Evolutionary conservation across 2,113 vertebrate species (phyloP).

Genomic region (Dinomys branickii): DNA sequence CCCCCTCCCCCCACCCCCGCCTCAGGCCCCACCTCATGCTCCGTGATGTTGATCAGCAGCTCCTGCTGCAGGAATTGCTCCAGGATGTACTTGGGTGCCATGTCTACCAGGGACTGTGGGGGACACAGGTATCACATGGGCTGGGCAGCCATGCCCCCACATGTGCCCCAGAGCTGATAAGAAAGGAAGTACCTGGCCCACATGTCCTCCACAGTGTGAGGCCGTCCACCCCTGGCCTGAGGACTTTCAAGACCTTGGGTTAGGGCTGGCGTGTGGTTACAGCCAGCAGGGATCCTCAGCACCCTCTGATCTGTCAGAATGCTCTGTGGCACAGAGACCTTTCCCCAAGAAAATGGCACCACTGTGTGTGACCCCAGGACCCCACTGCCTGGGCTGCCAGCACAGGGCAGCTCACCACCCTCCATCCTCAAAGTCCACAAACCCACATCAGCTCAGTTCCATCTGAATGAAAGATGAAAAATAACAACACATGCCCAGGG

Average conservation of each 20-base stretch:
- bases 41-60: conserved; percentile 98
- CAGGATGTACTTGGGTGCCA: conserved; percentile 98
- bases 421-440: too few species aligned
- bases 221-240: not conserved
- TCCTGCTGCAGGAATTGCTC: conserved; percentile 99
- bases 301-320: accelerated
- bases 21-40: conserved; percentile 92
- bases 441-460: not conserved
- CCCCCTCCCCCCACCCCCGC: not conserved
- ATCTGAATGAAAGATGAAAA: not conserved
- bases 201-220: not conserved
- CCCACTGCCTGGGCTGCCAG: not conserved
- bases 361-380: accelerated
- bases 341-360: not conserved
- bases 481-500: not conserved
- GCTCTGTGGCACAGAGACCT: accelerated
- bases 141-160: not conserved
- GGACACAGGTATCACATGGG: accelerated
- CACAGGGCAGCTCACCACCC: not conserved
- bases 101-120: conserved; percentile 94
- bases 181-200: not conserved
- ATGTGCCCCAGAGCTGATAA: not conserved
- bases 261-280: not conserved
- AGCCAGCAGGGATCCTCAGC: not conserved
- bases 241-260: not conserved